Evolutionary conservation across 2,888 invertebrate genomes (phyloP), one percentile per base, ranked within the genome.

Genomic region (Orthosia gothica): DNA sequence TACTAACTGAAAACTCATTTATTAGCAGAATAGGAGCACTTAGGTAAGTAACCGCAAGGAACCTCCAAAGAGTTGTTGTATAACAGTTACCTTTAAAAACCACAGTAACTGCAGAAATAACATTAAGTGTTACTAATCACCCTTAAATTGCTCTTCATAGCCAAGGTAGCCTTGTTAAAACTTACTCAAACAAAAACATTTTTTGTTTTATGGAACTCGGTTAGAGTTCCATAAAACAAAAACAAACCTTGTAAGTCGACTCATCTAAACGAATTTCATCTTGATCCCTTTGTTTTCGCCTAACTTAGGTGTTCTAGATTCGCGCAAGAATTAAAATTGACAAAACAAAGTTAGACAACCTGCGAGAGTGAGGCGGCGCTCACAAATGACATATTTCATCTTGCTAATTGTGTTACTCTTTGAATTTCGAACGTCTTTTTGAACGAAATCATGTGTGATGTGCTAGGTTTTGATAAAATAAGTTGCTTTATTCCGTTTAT

Each of bases 221-320:
- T n/a, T n/a, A n/a, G 85, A 58, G 47, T 66, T 70, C 57, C 61
- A 85, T 68, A 74, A 85, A n/a, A n/a, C n/a, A 79, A 81, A 80
- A 83, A 45, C 1, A 50, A n/a, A 64, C 55, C 69, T 64, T 70
- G 66, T 45, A 68, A 68, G 61, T 58, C 52, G 55, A 70, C 61
- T 73, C 69, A 54, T 57, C 63, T 65, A 68, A 74, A 75, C 66
- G 70, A 84, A 84, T 62, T 82, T 57, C 49, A 32, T 47, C 32
- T 66, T 62, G 59, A 81, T 82, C 49, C 64, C 54, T 72, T 77
- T 77, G 85, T 85, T 77, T 83, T 74, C 57, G 58, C 23, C 55
- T 76, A 74, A 76, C 73, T 84, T 72, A 72, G 73, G 71, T 73
- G 62, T 50, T 74, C 78, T 74, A 74, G 77, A 77, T 68, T 85